Base-by-base conservation (phyloP, 2,888 invertebrate species). In the Hemithea aestivaria region DNA sequence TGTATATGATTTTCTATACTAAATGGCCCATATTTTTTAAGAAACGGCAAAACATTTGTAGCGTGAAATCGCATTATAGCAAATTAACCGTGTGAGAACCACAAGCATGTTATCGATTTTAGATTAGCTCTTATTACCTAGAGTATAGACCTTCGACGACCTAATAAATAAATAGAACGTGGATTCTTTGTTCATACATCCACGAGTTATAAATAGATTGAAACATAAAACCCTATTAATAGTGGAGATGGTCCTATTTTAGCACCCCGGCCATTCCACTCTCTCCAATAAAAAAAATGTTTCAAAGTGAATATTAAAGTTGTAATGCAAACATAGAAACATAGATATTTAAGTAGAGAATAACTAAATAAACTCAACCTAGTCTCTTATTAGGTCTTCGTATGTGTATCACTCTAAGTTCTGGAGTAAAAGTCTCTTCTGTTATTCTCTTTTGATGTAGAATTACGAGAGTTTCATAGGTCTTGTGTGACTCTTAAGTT, bases 91-190 rank as follows among this genome's bases (percentile, higher is more conserved):
- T 59, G 59, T 59, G 58, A 54, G 46, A 56, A 58, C 53, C 40
- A 60, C 54, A 56, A 49, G 46, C 48, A 39, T 49, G 27, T 53
- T 70, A 77, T 77, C 64, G 75, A 77, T 77, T 77, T 72, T 63
- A 70, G 67, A 76, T 76, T 74, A 74, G 58, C 61, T 58, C 54
- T 53, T 62, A 59, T 62, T 62, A 67, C 62, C 56, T 45, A 51
- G 53, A 50, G 52, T 53, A 54, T 60, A 58, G 58, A 58, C 53
- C 43, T 58, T 49, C 51, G 50, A 54, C 33, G 8, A 53, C 52
- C 50, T 48, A 55, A 20, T 35, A 31, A 53, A 59, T 58, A 52
- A 54, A 51, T 26, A 43, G 49, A 40, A 45, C 45, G 52, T 44
- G 51, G 51, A 46, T 45, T 45, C 21, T 34, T 7, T 25, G 7